These are phyloP conservation scores for Oncorhynchus masou DNA, from an alignment of 2,113 vertebrate genomes.

Conservation along the genomic window DNA sequence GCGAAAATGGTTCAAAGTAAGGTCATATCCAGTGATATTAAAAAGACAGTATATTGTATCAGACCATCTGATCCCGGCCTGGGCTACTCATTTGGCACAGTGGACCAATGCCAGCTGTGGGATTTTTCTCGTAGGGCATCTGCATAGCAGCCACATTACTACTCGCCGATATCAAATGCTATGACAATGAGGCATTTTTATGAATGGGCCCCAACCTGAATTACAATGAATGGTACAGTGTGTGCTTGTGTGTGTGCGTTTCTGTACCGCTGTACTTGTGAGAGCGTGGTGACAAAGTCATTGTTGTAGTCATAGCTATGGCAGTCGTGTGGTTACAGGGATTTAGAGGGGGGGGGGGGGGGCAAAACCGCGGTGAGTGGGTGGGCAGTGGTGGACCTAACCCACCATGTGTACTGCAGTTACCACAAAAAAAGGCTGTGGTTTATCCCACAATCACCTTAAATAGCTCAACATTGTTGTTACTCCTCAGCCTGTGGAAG, in stretches of 20 bases:
- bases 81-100: constrained; percentile 16
- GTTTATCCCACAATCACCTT: constrained; percentile 87
- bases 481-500: constrained; percentile 84
- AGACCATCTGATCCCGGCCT: constrained; percentile 12
- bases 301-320: constrained; percentile 34
- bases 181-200: constrained; percentile 39
- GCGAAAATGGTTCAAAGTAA: constrained; percentile 41
- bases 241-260: constrained; percentile 17
- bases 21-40: constrained; percentile 44
- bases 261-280: neutral
- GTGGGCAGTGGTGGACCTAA: neutral
- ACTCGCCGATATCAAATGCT: constrained; percentile 13
- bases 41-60: constrained; percentile 28
- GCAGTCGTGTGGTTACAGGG: constrained; percentile 20
- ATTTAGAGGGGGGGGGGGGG: constrained; percentile 23
- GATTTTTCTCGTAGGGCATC: neutral
- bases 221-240: constrained; percentile 43
- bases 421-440: constrained; percentile 94
- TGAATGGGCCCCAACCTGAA: constrained; percentile 47
- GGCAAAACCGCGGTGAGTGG: constrained; percentile 15
- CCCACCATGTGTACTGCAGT: constrained; percentile 84
- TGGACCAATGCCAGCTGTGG: constrained; percentile 4
- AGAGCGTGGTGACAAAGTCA: constrained; percentile 18
- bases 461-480: constrained; percentile 90
- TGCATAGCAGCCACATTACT: neutral